These are phyloP conservation scores for Grammomys dolichurus DNA, from an alignment of 2,113 vertebrate species.

Conservation along the genomic window DNA sequence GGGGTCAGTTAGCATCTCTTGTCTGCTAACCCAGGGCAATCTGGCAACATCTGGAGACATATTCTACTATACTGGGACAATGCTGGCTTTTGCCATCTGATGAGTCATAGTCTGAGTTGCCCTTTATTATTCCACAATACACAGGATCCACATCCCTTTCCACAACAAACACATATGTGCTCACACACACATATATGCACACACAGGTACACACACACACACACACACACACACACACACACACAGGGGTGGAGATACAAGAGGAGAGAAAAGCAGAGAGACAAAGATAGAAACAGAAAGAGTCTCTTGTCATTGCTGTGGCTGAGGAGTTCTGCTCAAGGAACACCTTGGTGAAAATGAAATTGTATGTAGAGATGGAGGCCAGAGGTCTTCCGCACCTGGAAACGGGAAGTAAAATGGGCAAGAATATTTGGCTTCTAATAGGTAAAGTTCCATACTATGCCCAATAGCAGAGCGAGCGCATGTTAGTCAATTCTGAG, in stretches of 20 bases:
- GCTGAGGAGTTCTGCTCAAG: background rate
- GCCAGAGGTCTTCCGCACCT: background rate
- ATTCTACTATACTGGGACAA: background rate
- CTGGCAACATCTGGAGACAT: background rate
- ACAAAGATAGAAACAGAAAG: background rate
- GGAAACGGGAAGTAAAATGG: background rate
- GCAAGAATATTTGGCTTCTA: background rate
- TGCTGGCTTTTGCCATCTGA: background rate
- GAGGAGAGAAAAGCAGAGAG: background rate
- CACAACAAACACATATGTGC: background rate
- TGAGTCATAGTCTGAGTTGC: background rate
- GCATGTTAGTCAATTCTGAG: background rate
- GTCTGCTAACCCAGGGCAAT: background rate
- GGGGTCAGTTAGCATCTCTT: background rate
- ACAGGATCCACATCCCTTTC: background rate
- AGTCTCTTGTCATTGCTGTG: background rate
- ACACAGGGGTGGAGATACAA: background rate
- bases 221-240: background rate
- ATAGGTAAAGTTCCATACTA: background rate
- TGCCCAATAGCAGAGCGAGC: background rate
- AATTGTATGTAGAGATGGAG: background rate
- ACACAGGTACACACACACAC: background rate
- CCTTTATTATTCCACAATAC: background rate
- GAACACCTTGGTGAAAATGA: background rate
- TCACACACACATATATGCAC: background rate